Conservation (phyloP, 1,140 invertebrate genomes). For the Drosophila punjabiensis region DNA sequence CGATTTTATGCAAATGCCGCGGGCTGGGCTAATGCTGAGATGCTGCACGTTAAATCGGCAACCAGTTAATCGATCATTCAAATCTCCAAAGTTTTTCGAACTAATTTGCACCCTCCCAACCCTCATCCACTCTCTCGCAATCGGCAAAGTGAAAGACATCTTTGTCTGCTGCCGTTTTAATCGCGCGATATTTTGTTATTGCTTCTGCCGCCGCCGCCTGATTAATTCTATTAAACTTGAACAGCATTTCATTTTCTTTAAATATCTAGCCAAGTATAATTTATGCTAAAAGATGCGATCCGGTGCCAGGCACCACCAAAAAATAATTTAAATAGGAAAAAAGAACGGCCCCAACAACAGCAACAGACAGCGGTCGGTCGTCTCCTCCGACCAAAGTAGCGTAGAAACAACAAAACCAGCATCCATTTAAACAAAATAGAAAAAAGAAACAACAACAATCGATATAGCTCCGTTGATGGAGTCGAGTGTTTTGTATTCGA, state of each 20-base stretch:
- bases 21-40: conserved; percentile 10
- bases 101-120: conserved; percentile 34
- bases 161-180: conserved; percentile 56
- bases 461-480: conserved; percentile 33
- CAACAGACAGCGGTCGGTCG: conserved; percentile 31
- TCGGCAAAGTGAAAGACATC: conserved; percentile 63
- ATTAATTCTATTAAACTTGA: conserved; percentile 73
- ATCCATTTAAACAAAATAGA: conserved; percentile 69
- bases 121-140: background rate
- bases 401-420: conserved; percentile 64
- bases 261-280: conserved; percentile 72
- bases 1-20: conserved; percentile 70
- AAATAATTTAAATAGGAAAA: conserved; percentile 44
- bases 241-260: conserved; percentile 76
- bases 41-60: conserved; percentile 60
- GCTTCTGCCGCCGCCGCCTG: conserved; percentile 39
- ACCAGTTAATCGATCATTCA: conserved; percentile 71
- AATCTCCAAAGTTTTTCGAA: conserved; percentile 32
- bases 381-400: conserved; percentile 58
- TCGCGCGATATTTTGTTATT: conserved; percentile 45
- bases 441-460: conserved; percentile 26
- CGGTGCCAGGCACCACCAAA: conserved; percentile 74
- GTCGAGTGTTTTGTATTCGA: conserved; percentile 56
- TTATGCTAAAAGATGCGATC: conserved; percentile 77
- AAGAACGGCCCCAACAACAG: conserved; percentile 44